Evolutionary conservation across 2,888 invertebrate species (phyloP), one percentile per base, ranked within the genome.

Genomic region (Eupithecia tripunctaria): DNA sequence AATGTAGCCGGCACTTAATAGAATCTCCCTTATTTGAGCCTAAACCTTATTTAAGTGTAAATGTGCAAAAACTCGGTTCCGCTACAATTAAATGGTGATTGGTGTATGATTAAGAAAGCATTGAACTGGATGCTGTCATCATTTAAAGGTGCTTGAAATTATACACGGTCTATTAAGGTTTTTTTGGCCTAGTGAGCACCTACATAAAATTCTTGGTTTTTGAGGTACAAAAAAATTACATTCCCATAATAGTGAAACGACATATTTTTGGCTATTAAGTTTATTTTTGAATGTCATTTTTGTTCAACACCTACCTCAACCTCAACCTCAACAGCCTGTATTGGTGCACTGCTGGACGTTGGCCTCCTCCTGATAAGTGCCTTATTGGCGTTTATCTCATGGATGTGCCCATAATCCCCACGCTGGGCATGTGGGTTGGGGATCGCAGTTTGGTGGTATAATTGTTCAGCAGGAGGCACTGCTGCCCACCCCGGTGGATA

Each of bases 21-120:
- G 75, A 77, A 74, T 69, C 77, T 70, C 60, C 78, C 79, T 72
- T 78, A 79, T 78, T 76, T 69, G 79, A 77, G 65, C 41, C 14
- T 32, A 65, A 70, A 75, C 75, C 75, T 68, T 75, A 75, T 72
- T 65, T 51, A 38, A 70, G 75, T 75, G 74, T 29, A 72, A 72
- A 72, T 75, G 70, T 29, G 75, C 75, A 75, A 75, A 75, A 75
- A 75, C 47, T 60, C 63, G 56, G 73, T 72, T 70, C 74, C 72
- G 64, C 71, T 72, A 75, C 72, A 75, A 75, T 75, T 75, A 72
- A 70, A 75, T 72, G 71, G 67, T 75, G 69, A 72, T 71, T 74
- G 69, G 71, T 62, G 71, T 56, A 66, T 72, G 69, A 75, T 75
- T 75, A 75, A 70, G 75, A 75, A 75, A 72, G 70, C 72, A 70